These are phyloP conservation scores for Idaea dimidiata DNA, from an alignment of 2,888 invertebrate genomes.

Conservation along the genomic window DNA sequence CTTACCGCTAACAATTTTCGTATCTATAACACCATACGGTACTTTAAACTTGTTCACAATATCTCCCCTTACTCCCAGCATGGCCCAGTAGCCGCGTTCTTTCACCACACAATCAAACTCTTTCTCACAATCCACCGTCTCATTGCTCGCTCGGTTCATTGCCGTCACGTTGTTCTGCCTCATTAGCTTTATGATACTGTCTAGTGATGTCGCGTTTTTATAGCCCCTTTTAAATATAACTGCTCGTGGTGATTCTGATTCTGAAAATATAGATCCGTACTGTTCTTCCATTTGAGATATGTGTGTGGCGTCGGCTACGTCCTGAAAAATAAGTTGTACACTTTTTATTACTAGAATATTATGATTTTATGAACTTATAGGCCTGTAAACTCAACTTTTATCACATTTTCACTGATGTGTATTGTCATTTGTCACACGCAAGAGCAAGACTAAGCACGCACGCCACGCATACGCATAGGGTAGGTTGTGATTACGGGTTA, in stretches of 20 bases:
- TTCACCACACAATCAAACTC: conserved; percentile 49
- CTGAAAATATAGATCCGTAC: conserved; percentile 61
- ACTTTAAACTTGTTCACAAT: conserved; percentile 47
- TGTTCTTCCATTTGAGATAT: conserved; percentile 56
- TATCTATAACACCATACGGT: conserved; percentile 79
- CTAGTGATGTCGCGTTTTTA: conserved; percentile 62
- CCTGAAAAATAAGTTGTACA: conserved; percentile 42
- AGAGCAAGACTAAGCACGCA: too few species aligned
- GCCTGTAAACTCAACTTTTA: too few species aligned
- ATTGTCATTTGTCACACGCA: too few species aligned
- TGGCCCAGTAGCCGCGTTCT: conserved; percentile 55
- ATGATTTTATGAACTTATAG: neutral
- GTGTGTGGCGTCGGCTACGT: conserved; percentile 61
- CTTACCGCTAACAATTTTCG: conserved; percentile 75
- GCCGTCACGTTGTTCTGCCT: conserved; percentile 64
- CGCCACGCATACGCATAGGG: too few species aligned
- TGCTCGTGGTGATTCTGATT: conserved; percentile 60
- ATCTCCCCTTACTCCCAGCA: conserved; percentile 64
- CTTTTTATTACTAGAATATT: neutral
- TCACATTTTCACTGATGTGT: too few species aligned
- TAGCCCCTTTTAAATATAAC: conserved; percentile 56
- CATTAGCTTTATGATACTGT: conserved; percentile 64
- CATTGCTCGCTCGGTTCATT: conserved; percentile 44
- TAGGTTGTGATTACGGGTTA: too few species aligned
- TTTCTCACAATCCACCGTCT: conserved; percentile 39